phyloP scores from a whole-genome alignment of 1,140 invertebrate species.

The Drosophila kohkoa region DNA sequence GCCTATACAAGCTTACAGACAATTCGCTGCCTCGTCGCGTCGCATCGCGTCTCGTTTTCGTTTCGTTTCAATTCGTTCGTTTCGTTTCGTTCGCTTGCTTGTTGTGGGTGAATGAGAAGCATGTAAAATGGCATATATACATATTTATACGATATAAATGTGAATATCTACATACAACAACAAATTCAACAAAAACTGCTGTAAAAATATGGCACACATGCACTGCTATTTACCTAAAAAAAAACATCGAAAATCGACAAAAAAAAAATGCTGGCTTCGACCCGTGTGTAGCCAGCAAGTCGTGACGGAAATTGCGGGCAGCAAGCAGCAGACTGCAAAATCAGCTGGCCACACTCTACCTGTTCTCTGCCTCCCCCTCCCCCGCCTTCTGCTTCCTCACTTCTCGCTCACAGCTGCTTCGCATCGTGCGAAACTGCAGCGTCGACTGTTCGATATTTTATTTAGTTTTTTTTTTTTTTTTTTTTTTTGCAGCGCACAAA shows the following conservation, averaged over 20 bases:
- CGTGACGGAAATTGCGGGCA: slow-evolving; percentile 75
- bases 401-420: background rate
- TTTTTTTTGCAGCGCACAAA: slow-evolving; percentile 19
- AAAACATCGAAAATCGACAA: slow-evolving; percentile 16
- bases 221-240: slow-evolving; percentile 23
- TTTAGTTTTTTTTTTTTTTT: slow-evolving; percentile 6
- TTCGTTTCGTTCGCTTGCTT: slow-evolving; percentile 50
- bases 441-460: background rate
- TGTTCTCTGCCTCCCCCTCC: slow-evolving; percentile 1
- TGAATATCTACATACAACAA: slow-evolving; percentile 36
- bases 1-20: slow-evolving; percentile 28
- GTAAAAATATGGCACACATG: slow-evolving; percentile 57
- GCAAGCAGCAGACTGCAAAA: slow-evolving; percentile 49
- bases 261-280: slow-evolving; percentile 7
- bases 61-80: slow-evolving; percentile 47
- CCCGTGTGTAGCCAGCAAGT: slow-evolving; percentile 43
- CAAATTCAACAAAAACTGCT: slow-evolving; percentile 58
- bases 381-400: background rate
- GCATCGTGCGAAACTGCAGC: background rate
- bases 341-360: slow-evolving; percentile 53
- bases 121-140: slow-evolving; percentile 58
- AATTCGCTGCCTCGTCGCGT: slow-evolving; percentile 23
- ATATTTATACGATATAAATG: slow-evolving; percentile 34
- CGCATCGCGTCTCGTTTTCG: slow-evolving; percentile 54
- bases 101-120: slow-evolving; percentile 79